Conservation (phyloP, 64 coral and sea anemone species). For the Actinia equina region DNA sequence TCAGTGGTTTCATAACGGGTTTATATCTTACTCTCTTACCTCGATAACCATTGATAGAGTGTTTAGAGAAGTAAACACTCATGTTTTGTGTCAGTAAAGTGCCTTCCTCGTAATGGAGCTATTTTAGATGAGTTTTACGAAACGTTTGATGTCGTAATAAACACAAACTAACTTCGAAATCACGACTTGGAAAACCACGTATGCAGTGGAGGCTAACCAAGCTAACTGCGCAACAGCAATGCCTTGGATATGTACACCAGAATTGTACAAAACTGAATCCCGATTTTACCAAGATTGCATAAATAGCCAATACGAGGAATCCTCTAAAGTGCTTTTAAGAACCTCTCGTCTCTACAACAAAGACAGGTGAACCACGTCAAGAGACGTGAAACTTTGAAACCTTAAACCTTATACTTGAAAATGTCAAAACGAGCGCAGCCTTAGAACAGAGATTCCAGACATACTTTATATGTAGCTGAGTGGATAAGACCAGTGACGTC, state of each 20-base stretch:
- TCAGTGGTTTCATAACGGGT: no score
- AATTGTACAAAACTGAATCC: neutral
- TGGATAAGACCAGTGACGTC: neutral
- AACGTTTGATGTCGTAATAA: neutral
- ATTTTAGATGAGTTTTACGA: neutral
- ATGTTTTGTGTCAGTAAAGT: neutral
- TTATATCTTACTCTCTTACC: neutral
- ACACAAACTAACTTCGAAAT: neutral
- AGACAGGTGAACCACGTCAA: neutral
- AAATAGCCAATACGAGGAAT: neutral
- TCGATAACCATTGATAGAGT: conserved; percentile 11
- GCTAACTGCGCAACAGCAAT: neutral
- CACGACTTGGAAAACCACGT: neutral
- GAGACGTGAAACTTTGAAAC: conserved; percentile 1
- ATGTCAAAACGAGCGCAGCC: neutral
- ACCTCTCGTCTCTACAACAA: neutral
- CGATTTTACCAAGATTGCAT: neutral
- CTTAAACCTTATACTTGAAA: neutral
- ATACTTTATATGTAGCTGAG: neutral
- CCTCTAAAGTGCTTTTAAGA: neutral
- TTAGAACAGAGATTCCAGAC: neutral
- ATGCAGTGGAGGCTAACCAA: neutral
- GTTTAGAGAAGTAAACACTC: conserved; percentile 23
- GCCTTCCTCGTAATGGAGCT: neutral
- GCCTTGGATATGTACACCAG: neutral